Conservation (phyloP, 2,888 invertebrate species). For the Panopea generosa region DNA sequence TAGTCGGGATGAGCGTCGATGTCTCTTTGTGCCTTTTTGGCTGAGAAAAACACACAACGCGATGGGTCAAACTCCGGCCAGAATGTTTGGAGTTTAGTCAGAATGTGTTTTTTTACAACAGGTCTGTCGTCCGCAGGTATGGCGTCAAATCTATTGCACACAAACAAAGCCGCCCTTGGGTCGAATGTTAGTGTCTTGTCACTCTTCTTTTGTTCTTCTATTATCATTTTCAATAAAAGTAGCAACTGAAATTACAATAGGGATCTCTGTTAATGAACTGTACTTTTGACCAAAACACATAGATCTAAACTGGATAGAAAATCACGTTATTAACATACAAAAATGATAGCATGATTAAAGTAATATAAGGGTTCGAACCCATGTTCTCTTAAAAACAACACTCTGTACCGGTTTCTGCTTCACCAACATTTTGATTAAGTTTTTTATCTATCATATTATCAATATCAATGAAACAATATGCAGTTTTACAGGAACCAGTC, state of each 20-base stretch:
- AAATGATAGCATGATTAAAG: too few species aligned
- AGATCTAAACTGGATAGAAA: too few species aligned
- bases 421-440: too few species aligned
- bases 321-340: too few species aligned
- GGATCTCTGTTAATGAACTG: neutral
- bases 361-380: too few species aligned
- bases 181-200: constrained; percentile 62
- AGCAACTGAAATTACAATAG: constrained; percentile 66
- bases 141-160: constrained; percentile 80
- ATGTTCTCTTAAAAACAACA: too few species aligned
- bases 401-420: too few species aligned
- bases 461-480: too few species aligned
- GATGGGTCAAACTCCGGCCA: constrained; percentile 73
- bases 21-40: constrained; percentile 61
- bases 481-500: too few species aligned
- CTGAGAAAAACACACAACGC: constrained; percentile 73
- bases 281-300: too few species aligned
- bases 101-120: constrained; percentile 67
- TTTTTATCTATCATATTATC: too few species aligned
- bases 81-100: constrained; percentile 60
- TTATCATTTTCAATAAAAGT: constrained; percentile 69
- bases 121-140: constrained; percentile 65
- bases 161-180: constrained; percentile 78
- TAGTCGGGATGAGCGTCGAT: constrained; percentile 70
- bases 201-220: constrained; percentile 64